Conservation (phyloP, 2,888 invertebrate genomes). For the Monopis laevigella region DNA sequence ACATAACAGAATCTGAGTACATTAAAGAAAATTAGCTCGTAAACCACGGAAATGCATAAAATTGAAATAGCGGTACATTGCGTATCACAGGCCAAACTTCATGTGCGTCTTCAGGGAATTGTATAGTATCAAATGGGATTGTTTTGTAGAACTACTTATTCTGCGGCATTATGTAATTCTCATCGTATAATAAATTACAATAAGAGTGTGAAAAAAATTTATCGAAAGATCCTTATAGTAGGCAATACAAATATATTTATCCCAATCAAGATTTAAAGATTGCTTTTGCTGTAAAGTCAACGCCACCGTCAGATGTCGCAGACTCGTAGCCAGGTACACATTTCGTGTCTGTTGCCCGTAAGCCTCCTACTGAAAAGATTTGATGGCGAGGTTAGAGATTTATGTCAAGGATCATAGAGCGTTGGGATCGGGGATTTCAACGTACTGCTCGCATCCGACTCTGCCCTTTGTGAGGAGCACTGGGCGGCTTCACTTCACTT, state of each 20-base stretch:
- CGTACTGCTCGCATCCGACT: conserved; percentile 55
- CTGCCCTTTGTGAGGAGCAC: conserved; percentile 63
- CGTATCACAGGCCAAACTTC: conserved; percentile 11
- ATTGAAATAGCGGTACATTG: conserved; percentile 8
- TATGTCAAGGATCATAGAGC: conserved; percentile 66
- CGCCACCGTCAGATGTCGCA: conserved; percentile 1
- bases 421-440: conserved; percentile 59
- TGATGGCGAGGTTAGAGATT: conserved; percentile 65
- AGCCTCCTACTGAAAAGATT: conserved; percentile 62
- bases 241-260: no score
- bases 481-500: conserved; percentile 61
- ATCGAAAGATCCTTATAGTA: no score
- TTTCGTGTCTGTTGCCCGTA: conserved; percentile 52
- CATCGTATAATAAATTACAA: no score
- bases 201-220: no score
- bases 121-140: conserved; percentile 1
- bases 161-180: no score
- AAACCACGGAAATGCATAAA: conserved; percentile 10
- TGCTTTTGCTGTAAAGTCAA: not conserved
- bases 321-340: conserved; percentile 26
- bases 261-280: no score
- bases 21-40: conserved; percentile 10
- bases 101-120: conserved; percentile 3
- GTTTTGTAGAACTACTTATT: conserved; percentile 6
- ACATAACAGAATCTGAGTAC: conserved; percentile 3